Evolutionary conservation across 2,888 invertebrate genomes (phyloP).

Genomic region (Drosophila maculinotata): DNA sequence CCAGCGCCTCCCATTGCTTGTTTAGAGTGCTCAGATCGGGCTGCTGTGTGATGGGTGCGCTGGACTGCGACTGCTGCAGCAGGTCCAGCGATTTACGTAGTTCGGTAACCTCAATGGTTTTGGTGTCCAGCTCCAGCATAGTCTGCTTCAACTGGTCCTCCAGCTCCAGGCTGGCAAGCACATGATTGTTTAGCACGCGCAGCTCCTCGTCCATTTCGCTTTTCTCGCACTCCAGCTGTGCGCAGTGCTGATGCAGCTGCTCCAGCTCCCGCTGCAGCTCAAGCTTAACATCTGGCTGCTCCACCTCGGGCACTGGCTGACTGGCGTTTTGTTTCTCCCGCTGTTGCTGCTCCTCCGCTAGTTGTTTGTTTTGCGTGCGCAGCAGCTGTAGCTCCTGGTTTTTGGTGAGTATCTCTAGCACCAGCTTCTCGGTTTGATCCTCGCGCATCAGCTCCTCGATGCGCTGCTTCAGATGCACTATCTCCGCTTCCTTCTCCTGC

Average conservation of each 20-base stretch:
- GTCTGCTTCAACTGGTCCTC: conserved; percentile 83
- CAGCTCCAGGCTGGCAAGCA: conserved; percentile 79
- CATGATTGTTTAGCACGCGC: conserved; percentile 84
- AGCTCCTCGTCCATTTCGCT: conserved; percentile 83
- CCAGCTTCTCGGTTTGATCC: conserved; percentile 84
- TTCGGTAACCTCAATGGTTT: conserved; percentile 84
- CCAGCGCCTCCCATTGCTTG: conserved; percentile 86
- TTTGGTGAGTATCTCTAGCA: conserved; percentile 83
- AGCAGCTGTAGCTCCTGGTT: conserved; percentile 85
- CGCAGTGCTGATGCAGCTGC: conserved; percentile 67
- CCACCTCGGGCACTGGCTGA: not conserved
- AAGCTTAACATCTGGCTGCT: not conserved
- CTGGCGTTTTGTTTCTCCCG: conserved; percentile 76
- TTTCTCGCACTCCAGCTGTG: conserved; percentile 77
- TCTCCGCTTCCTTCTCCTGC: conserved; percentile 83
- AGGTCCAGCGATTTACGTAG: conserved; percentile 74
- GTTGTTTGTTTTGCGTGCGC: conserved; percentile 84
- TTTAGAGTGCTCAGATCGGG: conserved; percentile 72
- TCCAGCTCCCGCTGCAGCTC: conserved; percentile 32
- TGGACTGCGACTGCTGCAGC: conserved; percentile 28
- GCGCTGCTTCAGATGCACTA: conserved; percentile 82
- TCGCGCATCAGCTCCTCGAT: conserved; percentile 85
- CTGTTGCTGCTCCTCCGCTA: conserved; percentile 84
- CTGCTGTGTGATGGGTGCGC: conserved; percentile 1
- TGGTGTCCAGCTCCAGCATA: conserved; percentile 82